These are phyloP conservation scores for Leucopsar rothschildi DNA, from an alignment of 2,113 vertebrate genomes.

Conservation along the genomic window DNA sequence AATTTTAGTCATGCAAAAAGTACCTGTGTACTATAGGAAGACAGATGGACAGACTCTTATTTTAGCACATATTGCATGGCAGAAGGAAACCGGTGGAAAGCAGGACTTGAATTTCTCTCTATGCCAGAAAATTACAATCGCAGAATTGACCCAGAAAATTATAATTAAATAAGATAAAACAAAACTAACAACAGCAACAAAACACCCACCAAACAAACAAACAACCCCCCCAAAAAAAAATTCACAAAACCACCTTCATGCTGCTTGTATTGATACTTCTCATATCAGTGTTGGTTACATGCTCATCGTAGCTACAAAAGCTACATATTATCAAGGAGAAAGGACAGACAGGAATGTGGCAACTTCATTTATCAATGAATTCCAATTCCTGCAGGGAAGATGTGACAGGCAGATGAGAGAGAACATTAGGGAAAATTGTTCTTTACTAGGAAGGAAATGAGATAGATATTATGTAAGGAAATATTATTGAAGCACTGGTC, in stretches of 20 bases:
- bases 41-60: conserved; percentile 53
- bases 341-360: background rate
- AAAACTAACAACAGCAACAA: background rate
- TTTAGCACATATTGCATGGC: conserved; percentile 1
- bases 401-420: background rate
- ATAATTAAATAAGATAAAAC: background rate
- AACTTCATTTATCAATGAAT: background rate
- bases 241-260: background rate
- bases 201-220: background rate
- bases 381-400: background rate
- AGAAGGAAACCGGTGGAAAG: background rate
- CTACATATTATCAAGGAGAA: background rate
- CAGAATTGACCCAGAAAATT: background rate
- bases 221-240: accelerated
- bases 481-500: background rate
- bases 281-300: background rate
- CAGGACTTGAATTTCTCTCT: background rate
- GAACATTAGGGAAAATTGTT: background rate
- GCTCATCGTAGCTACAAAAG: background rate
- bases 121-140: background rate
- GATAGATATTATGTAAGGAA: background rate
- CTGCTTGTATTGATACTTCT: background rate
- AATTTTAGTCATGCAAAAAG: conserved; percentile 30
- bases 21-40: conserved; percentile 30
- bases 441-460: background rate